Conservation (phyloP, 2,888 invertebrate genomes). For the Resseliella maxima region DNA sequence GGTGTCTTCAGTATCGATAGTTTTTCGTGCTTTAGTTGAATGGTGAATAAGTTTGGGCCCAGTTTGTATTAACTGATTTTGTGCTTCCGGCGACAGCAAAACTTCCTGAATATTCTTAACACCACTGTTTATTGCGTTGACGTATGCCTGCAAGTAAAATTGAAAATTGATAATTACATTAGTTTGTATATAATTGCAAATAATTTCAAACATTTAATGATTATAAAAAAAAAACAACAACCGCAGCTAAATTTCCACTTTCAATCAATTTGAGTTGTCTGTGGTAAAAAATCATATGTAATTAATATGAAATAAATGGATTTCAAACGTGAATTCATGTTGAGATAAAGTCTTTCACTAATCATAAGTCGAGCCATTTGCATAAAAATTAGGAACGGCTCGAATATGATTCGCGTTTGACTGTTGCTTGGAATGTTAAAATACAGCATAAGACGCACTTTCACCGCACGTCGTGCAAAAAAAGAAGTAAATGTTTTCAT, state of each 20-base stretch:
- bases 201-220: not conserved
- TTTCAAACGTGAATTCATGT: not conserved
- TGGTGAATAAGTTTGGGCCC: slow-evolving; percentile 82
- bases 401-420: not conserved
- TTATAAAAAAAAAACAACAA: not conserved
- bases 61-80: slow-evolving; percentile 73
- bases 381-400: not conserved
- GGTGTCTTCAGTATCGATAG: slow-evolving; percentile 87
- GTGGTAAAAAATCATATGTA: not conserved
- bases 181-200: not conserved
- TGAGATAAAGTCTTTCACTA: not conserved
- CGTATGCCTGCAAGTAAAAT: slow-evolving; percentile 73
- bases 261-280: not conserved
- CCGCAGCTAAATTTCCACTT: not conserved
- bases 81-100: slow-evolving; percentile 73
- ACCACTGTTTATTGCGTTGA: slow-evolving; percentile 76
- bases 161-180: not conserved
- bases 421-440: not conserved
- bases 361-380: not conserved
- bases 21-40: slow-evolving; percentile 80
- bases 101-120: slow-evolving; percentile 78
- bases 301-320: slow-evolving; percentile 27
- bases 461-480: not conserved
- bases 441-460: not conserved
- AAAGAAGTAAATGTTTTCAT: not conserved